Evolutionary conservation across 2,888 invertebrate genomes (phyloP), one percentile per base, ranked within the genome.

Genomic region (Cryptus armator): DNA sequence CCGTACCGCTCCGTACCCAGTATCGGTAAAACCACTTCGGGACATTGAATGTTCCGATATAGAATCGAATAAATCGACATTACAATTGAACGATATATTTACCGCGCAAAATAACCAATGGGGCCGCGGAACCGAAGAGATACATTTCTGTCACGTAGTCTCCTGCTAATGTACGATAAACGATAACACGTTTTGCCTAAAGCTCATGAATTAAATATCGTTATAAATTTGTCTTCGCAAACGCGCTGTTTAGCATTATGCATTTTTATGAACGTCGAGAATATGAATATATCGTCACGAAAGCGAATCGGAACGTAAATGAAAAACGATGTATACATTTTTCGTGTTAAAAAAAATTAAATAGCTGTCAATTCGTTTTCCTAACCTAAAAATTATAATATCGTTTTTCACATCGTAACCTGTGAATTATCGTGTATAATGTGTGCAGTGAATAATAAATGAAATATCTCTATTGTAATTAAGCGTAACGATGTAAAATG

Each of bases 201-300:
- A 12, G 29, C 32, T 62, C 29, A 70, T 70, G 12, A 37, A 70
- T 70, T 53, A 53, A 70, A 70, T 51, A 53, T 53, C n/a, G 9
- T 32, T 53, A 10, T 16, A n/a, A 16, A 16, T 70, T 29, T 56
- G 56, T 70, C 9, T 0, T 53, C 70, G 3, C 10, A n/a, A 16
- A 14, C 29, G 46, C 12, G 10, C 0, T 1, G 3, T 19, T 56
- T 24, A 19, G 10, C 56, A 1, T 2, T 56, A 37, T 37, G 37
- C 5, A 37, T 24, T 16, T 56, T 56, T 56, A 24, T 56, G 2
- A 10, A 19, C 10, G 9, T 56, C 56, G 24, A 9, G 0, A 12
- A 24, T 56, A 24, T 19, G 10, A 56, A 56, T 12, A 24, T 10
- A 3, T 56, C 9, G 24, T 56, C 10, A 24, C 10, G 3, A 19